Conservation (phyloP, 2,113 vertebrate genomes). For the Phocoena phocoena region DNA sequence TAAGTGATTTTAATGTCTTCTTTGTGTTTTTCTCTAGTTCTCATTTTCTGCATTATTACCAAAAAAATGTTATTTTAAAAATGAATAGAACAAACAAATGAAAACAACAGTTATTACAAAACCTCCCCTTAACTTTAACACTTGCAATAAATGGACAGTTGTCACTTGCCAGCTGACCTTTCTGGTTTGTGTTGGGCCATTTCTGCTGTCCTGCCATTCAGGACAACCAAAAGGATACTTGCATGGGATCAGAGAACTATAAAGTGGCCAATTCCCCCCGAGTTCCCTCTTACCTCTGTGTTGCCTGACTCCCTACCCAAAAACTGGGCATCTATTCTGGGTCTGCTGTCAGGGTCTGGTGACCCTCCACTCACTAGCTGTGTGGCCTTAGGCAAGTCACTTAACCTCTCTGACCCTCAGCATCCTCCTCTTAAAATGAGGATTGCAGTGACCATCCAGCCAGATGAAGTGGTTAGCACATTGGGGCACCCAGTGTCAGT, state of each 20-base stretch:
- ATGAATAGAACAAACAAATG: not conserved
- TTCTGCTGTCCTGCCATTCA: not conserved
- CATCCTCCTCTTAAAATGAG: not conserved
- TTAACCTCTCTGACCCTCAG: not conserved
- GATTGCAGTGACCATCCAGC: fast-evolving
- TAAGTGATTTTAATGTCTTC: not conserved
- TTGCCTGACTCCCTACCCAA: not conserved
- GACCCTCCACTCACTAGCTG: not conserved
- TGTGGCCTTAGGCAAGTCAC: not conserved
- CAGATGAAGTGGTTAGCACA: not conserved
- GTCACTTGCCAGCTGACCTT: not conserved
- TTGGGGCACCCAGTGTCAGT: not conserved
- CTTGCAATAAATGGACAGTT: not conserved
- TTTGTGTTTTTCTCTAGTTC: not conserved
- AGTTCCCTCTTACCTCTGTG: not conserved
- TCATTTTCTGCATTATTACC: slow-evolving; percentile 6
- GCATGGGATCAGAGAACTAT: not conserved
- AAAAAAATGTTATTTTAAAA: not conserved
- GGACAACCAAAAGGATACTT: fast-evolving
- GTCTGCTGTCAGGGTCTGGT: not conserved
- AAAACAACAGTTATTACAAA: not conserved
- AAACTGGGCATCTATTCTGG: too few species aligned
- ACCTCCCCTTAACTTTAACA: not conserved
- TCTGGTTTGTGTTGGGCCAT: not conserved
- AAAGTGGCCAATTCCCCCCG: not conserved